Base-by-base conservation (phyloP, 2,888 invertebrate genomes). In the Synergus gifuensis region DNA sequence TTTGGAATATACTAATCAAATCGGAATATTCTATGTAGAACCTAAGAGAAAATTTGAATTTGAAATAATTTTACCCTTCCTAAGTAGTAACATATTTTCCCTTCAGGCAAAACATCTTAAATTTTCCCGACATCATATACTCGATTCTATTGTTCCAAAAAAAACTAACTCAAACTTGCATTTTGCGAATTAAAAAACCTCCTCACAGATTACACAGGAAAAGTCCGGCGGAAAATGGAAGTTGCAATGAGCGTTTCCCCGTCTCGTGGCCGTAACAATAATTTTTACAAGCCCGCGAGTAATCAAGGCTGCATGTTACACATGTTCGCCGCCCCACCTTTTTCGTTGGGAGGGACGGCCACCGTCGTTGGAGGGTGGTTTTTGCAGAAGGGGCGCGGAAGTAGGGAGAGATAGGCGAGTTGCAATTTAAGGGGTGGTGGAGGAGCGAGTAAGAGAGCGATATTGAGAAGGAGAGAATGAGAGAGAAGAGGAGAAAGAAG, bases 271-370 rank as follows among this genome's bases (percentile, higher is more conserved):
- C 79, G 86, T 88, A 88, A 89, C 89, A 90, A 90, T 90, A 90
- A 90, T 91, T 91, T 91, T 91, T 91, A 90, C 90, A 90, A 89
- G 86, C 87, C 88, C 88, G 87, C 88, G 88, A 86, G 91, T 89
- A 91, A 91, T 90, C 90, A 90, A 89, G 88, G 87, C 89, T 88
- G 88, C 89, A 87, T 87, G 89, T 89, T 91, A 91, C 90, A 90
- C 90, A 90, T 91, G 91, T 91, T 86, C 83, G 82, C 78, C 83
- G 79, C 86, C 88, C 85, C 86, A 87, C 86, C 86, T 86, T 78
- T 79, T 81, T 73, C 78, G 81, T 81, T 84, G 54, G 16, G 73
- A 73, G 73, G 73, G 73, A 79, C 82, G 84, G 63, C 63, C 81
- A 40, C 62, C 78, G 83, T 82, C 84, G 87, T 73, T 86, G 85